Evolutionary conservation across 2,797 vertebrate species (phyloP), one percentile per base, ranked within the genome.

Genomic region (Australoheros facetus): DNA sequence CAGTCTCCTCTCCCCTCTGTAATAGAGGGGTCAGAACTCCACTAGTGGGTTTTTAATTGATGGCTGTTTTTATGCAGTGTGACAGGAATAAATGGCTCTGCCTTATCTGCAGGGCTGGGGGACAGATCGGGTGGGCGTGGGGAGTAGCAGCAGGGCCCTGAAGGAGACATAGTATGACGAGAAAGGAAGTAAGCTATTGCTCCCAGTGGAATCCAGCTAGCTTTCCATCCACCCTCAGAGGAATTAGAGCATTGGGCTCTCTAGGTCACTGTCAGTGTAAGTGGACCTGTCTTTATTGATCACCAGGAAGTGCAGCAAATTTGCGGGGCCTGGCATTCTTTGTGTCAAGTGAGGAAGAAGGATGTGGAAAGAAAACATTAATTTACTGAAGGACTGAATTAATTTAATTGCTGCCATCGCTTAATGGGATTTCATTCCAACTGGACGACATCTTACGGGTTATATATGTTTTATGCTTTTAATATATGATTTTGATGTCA

Each of bases 21-120:
- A 93, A 94, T 93, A 87, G 88, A 86, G 80, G 91, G 91, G 92
- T 95, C 91, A 93, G 82, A 91, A 89, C 91, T 91, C 82, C 75
- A 84, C 85, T 80, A 73, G 83, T 79, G 74, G 88, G 80, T 39
- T 83, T 26, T 91, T 93, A 93, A 95, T 94, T 95, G 92, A 95
- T 94, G 92, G 80, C 84, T 85, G 89, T 84, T 88, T 95, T 94
- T 92, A 95, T 95, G 84, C 62, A 26, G 70, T 85, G 89, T 92
- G 93, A 92, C 93, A 86, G 88, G 79, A 93, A 94, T 94, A 88
- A 94, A 95, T 94, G 89, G 87, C 79, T 60, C 39, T 75, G 83
- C 83, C 85, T 92, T 94, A 93, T 95, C 90, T 89, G 82, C 39
- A 21, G 74, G 74, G 58, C 82, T 79, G 75, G 84, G 73, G 51